A percentile compares a stretch with the other conserved stretches of the same genome.
These are phyloP conservation scores for Gonatopus flavifemur DNA, from an alignment of 1,140 invertebrate species.

Conservation along the genomic window DNA sequence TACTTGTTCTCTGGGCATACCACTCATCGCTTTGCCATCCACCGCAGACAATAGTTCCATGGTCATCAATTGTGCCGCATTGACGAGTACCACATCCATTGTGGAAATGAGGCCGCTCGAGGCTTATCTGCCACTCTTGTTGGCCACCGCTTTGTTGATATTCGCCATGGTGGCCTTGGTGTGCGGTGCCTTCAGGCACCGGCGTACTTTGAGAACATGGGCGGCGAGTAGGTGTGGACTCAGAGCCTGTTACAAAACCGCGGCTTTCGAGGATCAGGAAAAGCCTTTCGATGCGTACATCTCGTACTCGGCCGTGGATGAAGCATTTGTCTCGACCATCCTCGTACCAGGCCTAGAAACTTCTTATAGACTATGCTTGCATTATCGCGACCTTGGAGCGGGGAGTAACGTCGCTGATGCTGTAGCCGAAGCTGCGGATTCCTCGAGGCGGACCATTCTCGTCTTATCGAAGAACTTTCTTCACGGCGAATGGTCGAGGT, in stretches of 20 bases:
- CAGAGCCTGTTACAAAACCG: constrained; percentile 79
- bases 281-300: constrained; percentile 89
- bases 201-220: constrained; percentile 83
- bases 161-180: constrained; percentile 71
- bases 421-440: constrained; percentile 87
- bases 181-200: constrained; percentile 77
- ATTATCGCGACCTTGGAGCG: constrained; percentile 83
- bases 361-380: constrained; percentile 79
- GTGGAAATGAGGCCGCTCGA: constrained; percentile 74
- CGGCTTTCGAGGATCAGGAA: constrained; percentile 77
- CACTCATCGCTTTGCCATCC: constrained; percentile 62
- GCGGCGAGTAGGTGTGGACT: constrained; percentile 84
- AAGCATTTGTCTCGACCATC: constrained; percentile 83
- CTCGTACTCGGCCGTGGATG: constrained; percentile 88
- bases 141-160: constrained; percentile 74
- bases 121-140: constrained; percentile 75
- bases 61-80: constrained; percentile 61
- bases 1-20: constrained; percentile 61
- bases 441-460: constrained; percentile 85
- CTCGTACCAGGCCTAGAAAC: constrained; percentile 79
- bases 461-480: constrained; percentile 91
- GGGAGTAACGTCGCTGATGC: constrained; percentile 80
- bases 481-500: constrained; percentile 90
- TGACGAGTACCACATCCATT: constrained; percentile 52
- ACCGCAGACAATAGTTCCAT: constrained; percentile 70